These are phyloP conservation scores for Falco concolor DNA, from an alignment of 2,797 vertebrate species.

Conservation along the genomic window DNA sequence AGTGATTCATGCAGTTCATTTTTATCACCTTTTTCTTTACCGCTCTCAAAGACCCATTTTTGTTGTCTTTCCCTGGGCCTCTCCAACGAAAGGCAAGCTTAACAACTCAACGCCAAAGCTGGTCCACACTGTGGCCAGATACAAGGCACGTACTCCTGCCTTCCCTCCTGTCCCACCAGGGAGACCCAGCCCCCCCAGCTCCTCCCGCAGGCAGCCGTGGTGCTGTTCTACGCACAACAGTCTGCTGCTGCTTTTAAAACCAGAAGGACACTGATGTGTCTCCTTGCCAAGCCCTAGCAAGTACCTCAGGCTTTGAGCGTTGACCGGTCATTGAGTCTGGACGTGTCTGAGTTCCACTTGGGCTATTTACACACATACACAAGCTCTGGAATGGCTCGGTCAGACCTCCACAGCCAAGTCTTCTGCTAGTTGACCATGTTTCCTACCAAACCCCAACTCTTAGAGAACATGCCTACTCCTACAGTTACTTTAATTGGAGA, in stretches of 20 bases:
- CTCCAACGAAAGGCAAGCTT: background rate
- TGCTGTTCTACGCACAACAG: background rate
- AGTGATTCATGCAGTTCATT: background rate
- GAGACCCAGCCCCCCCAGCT: background rate
- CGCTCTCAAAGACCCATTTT: background rate
- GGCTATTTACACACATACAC: background rate
- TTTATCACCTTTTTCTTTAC: background rate
- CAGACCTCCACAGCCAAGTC: background rate
- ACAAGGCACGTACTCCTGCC: background rate
- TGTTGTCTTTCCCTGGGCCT: background rate
- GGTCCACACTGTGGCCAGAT: background rate
- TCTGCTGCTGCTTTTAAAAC: background rate
- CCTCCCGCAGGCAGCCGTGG: background rate
- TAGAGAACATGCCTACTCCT: slow-evolving; percentile 5
- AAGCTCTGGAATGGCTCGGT: background rate
- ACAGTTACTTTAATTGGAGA: slow-evolving; percentile 40
- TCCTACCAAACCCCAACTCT: background rate
- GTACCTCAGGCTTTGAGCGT: background rate
- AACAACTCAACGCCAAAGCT: background rate
- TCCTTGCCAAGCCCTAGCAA: background rate
- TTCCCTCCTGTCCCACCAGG: background rate
- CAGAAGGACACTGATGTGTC: background rate
- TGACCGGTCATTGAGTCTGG: background rate
- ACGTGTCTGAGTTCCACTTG: fast-evolving
- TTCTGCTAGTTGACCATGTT: background rate